Evolutionary conservation across 2,888 invertebrate genomes (phyloP), one percentile per base, ranked within the genome.

Genomic region (Phrixothrix hirtus): DNA sequence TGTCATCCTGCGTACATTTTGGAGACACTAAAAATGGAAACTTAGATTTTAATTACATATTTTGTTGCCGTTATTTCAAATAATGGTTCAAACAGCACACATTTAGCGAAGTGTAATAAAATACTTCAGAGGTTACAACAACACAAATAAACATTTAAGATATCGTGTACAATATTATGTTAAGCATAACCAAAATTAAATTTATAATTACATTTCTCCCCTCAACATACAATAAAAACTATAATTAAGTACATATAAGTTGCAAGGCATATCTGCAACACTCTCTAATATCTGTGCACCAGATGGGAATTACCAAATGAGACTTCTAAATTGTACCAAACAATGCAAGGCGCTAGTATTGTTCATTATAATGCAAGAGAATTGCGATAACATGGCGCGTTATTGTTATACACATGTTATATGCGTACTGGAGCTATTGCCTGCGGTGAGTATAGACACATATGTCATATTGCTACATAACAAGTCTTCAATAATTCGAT

Each of bases 401-500:
- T 48, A 43, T 43, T 53, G 57, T 55, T 57, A 45, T 57, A 55
- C 57, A 59, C 55, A 52, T 57, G 57, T 50, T 58, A 54, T 47
- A 41, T 43, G 41, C 50, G 50, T 52, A 30, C 35, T 44, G 41
- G 32, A 46, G 47, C 54, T 35, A 31, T 47, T 29, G 59, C 61
- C 58, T 51, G 58, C 51, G 61, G 58, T 58, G 55, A 55, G 62
- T 58, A 58, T 55, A 55, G 60, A 61, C 59, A 62, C 66, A 63
- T 64, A 62, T 66, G 64, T 64, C 66, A 60, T 35, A 42, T 35
- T 46, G 46, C 31, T 45, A 52, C 41, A 42, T 52, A 52, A 52
- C 52, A 52, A 52, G 52, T 43, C 35, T 31, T 17, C 36, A 35
- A 41, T 39, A 21, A 21, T 52, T 42, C 31, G 46, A 44, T 32